Evolutionary conservation across 1,140 invertebrate genomes (phyloP), one percentile per base, ranked within the genome.

Genomic region (Lasioglossum baleicum): DNA sequence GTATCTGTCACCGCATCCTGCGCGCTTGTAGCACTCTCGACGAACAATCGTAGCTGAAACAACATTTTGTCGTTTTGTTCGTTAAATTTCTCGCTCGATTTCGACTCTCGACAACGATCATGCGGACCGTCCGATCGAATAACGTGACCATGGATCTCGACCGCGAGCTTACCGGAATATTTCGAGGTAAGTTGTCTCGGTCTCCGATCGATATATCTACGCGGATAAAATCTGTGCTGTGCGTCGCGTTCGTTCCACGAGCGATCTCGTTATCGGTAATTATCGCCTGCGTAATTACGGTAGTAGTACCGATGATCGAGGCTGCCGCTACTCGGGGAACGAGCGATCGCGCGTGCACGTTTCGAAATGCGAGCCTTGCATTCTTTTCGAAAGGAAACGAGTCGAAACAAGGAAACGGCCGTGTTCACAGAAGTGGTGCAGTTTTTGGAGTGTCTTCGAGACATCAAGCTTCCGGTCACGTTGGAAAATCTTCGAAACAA

Each of bases 371-470:
- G 44, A 48, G 1, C 35, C 35, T 35, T 35, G 35, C 35, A 5
- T 35, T 35, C 3, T 35, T 3, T 53, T 53, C 51, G 15, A 17
- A 53, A 53, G 3, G 35, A 35, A 35, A 35, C 35, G 3, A 48
- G 10, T 48, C 2, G 10, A 48, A 48, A 48, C 2, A 13, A 48
- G 44, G 44, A 11, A 48, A 48, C 10, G 44, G 10, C 44, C 42
- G 8, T 22, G 35, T 53, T 68, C 3, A 35, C 64, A 92, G 92
- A 93, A 58, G 75, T 90, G 15, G 84, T 91, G n/a, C 83, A 91
- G 17, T 92, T 92, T 78, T 79, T 93, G 35, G 92, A 93, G 71
- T 81, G 68, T 0, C 73, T 92, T 0, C 67, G 48, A 10, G 88
- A 91, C 0, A 83, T 88, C 0, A 86, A 90, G 31, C 84, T 93